These are phyloP conservation scores for Neosilurus mollespiculum DNA, from an alignment of 2,797 vertebrate species.

Conservation along the genomic window DNA sequence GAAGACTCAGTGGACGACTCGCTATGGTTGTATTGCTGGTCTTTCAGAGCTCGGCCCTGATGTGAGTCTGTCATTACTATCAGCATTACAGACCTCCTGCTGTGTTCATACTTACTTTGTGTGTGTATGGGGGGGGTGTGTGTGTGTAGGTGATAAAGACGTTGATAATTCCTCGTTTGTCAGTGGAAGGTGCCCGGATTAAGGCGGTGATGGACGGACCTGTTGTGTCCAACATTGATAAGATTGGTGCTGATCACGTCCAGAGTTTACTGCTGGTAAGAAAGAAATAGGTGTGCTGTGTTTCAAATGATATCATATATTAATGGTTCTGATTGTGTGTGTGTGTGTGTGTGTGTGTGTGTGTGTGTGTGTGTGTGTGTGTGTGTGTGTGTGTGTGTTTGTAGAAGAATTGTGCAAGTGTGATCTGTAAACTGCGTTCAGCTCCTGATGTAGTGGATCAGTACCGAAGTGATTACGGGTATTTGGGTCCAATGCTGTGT, in stretches of 20 bases:
- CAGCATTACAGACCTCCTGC: background rate
- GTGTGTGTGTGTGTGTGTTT: background rate
- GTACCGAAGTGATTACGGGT: constrained; percentile 85
- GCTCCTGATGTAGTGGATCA: constrained; percentile 82
- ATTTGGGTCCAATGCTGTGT: constrained; percentile 86
- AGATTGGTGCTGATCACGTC: constrained; percentile 92
- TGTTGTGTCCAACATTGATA: constrained; percentile 89
- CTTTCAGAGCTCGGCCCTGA: constrained; percentile 88
- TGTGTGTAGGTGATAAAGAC: constrained; percentile 87
- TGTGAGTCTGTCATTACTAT: constrained; percentile 68
- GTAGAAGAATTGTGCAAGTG: constrained; percentile 82
- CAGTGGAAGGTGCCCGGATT: constrained; percentile 85
- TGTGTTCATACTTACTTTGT: background rate
- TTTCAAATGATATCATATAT: background rate
- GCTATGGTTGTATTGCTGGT: constrained; percentile 91
- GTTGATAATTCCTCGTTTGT: constrained; percentile 78
- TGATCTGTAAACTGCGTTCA: constrained; percentile 77
- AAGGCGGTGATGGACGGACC: constrained; percentile 84
- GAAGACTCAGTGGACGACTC: constrained; percentile 92
- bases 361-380: background rate
- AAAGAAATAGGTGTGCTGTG: background rate
- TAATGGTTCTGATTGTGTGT: background rate
- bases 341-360: background rate
- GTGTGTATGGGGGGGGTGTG: constrained; percentile 2
- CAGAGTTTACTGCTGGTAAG: constrained; percentile 89